Conservation (phyloP, 1,140 invertebrate genomes). For the Lasaia peninsularis region DNA sequence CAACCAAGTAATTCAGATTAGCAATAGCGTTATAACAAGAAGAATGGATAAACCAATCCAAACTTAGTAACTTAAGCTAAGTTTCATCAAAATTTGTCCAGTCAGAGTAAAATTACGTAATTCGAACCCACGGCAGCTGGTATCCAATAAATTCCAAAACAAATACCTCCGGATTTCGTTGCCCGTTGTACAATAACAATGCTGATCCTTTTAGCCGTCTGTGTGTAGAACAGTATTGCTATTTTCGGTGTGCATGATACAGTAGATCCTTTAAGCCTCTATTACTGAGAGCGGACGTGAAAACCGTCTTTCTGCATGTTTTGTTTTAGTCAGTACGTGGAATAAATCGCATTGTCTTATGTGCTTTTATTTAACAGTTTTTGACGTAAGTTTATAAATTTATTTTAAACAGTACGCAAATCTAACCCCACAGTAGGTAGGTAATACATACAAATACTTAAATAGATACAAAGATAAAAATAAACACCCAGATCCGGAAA, state of each 20-base stretch:
- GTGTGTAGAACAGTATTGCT: neutral
- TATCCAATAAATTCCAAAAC: neutral
- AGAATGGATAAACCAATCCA: no score
- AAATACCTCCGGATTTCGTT: neutral
- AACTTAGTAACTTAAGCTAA: no score
- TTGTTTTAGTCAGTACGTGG: neutral
- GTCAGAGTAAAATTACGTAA: neutral
- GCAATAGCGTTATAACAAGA: no score
- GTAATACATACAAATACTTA: no score
- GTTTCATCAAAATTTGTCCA: no score
- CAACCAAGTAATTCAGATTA: no score
- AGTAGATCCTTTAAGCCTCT: constrained; percentile 8
- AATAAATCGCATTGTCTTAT: neutral
- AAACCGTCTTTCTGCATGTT: neutral
- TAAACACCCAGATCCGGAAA: no score
- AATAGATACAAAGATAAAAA: no score
- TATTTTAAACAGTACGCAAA: no score
- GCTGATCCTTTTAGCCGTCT: constrained; percentile 7
- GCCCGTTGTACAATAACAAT: constrained; percentile 4
- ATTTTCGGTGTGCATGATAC: constrained; percentile 2
- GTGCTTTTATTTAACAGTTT: no score
- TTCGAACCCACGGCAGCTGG: neutral
- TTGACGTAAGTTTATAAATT: no score
- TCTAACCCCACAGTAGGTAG: no score
- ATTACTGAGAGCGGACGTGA: neutral